Conservation (phyloP, 2,797 vertebrate species). For the Sebastes itinus region DNA sequence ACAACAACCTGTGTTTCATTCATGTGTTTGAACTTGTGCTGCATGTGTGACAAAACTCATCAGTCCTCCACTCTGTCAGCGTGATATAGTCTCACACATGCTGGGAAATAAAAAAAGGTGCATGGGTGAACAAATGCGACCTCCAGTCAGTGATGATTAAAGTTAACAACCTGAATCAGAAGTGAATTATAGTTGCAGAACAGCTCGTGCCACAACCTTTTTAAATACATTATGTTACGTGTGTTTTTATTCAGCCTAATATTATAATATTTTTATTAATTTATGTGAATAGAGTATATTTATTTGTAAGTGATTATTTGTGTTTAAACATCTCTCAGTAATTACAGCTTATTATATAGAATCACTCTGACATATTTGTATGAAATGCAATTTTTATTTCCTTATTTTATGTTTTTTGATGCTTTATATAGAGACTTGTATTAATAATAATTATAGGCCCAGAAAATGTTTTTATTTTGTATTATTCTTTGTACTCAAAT, state of each 20-base stretch:
- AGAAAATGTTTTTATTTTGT: neutral
- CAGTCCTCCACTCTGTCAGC: slow-evolving; percentile 7
- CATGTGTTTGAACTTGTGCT: slow-evolving; percentile 35
- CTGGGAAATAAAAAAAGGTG: slow-evolving; percentile 51
- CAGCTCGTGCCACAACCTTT: neutral
- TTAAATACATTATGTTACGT: neutral
- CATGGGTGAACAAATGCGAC: slow-evolving; percentile 35
- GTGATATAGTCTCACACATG: slow-evolving; percentile 22
- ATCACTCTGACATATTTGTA: neutral
- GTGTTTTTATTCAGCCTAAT: neutral
- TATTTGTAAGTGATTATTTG: neutral
- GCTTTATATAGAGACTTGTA: neutral
- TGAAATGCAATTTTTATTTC: neutral
- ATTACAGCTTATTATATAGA: neutral
- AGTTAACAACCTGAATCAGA: slow-evolving; percentile 41
- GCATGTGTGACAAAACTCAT: slow-evolving; percentile 7
- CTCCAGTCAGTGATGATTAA: slow-evolving; percentile 50
- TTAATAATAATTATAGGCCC: neutral
- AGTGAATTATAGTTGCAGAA: neutral
- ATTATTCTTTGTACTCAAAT: neutral
- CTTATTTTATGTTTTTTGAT: neutral
- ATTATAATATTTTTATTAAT: neutral
- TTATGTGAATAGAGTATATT: neutral
- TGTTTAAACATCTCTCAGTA: neutral
- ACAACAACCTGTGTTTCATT: slow-evolving; percentile 9